These are phyloP conservation scores for Stratiomys singularior DNA, from an alignment of 2,888 invertebrate genomes.

Conservation along the genomic window DNA sequence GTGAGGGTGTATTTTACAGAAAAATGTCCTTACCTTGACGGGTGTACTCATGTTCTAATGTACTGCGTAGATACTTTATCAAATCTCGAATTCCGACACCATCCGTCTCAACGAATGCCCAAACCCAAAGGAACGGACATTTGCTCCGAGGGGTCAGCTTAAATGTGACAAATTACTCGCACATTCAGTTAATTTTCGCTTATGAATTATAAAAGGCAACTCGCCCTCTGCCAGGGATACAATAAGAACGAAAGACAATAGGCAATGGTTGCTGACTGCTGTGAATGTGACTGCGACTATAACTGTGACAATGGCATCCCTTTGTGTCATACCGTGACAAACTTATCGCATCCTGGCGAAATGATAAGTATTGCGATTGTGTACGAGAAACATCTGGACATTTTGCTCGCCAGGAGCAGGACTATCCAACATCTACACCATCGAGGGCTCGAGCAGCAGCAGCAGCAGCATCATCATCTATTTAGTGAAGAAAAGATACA, in stretches of 20 bases:
- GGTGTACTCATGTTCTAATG: not conserved
- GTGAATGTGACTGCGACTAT: constrained; percentile 14
- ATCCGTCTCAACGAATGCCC: too few relatives aligned
- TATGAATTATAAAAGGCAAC: constrained; percentile 50
- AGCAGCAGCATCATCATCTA: too few relatives aligned
- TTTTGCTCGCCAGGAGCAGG: constrained; percentile 17
- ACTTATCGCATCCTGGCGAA: constrained; percentile 10
- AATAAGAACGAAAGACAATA: constrained; percentile 25
- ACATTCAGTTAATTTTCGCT: constrained; percentile 51
- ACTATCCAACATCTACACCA: not conserved
- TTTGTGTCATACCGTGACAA: constrained; percentile 27
- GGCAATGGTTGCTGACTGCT: constrained; percentile 4
- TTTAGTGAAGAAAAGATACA: not conserved
- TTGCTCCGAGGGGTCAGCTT: constrained; percentile 4
- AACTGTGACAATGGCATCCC: not conserved
- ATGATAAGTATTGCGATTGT: not conserved
- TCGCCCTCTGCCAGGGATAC: not conserved
- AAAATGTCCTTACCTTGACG: not conserved
- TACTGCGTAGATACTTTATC: not conserved
- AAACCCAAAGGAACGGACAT: not conserved
- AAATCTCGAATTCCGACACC: too few relatives aligned
- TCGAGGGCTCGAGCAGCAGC: too few relatives aligned
- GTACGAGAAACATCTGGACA: constrained; percentile 15
- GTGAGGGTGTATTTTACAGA: too few relatives aligned
- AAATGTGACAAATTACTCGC: constrained; percentile 51